phyloP scores from a whole-genome alignment of 2,113 vertebrate species.

The Erythrolamprus reginae region DNA sequence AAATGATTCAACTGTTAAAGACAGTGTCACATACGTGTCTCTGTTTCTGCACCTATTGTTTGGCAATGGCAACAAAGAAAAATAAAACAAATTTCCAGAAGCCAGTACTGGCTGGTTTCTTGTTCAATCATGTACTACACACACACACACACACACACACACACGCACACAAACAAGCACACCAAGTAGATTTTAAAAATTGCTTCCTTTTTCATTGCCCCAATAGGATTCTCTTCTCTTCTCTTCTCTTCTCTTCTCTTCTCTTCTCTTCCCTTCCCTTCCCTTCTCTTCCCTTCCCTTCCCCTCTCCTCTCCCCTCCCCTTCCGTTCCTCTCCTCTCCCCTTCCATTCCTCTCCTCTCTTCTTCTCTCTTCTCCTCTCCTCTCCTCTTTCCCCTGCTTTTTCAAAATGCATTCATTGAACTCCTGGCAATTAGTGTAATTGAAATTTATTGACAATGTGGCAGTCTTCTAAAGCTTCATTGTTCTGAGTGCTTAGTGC shows the following conservation, averaged over 20 bases:
- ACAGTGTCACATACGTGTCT: slow-evolving; percentile 69
- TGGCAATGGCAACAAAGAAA: slow-evolving; percentile 74
- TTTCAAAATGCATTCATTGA: slow-evolving; percentile 82
- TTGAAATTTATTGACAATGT: slow-evolving; percentile 97
- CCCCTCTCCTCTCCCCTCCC: slow-evolving; percentile 53
- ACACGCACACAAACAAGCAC: slow-evolving; percentile 14
- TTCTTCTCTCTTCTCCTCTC: slow-evolving; percentile 62
- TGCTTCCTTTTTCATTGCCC: slow-evolving; percentile 71
- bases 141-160: too few species aligned
- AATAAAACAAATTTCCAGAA: slow-evolving; percentile 75
- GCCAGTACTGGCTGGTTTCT: slow-evolving; percentile 69
- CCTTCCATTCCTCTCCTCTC: slow-evolving; percentile 52
- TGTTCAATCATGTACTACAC: slow-evolving; percentile 68
- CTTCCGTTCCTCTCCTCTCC: slow-evolving; percentile 55
- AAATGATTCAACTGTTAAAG: slow-evolving; percentile 66
- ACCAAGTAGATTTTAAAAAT: slow-evolving; percentile 63
- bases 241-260: slow-evolving; percentile 51
- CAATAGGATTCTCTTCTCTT: slow-evolving; percentile 61
- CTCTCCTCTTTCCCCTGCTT: slow-evolving; percentile 60
- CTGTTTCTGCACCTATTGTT: slow-evolving; percentile 67
- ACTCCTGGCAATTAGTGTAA: slow-evolving; percentile 95
- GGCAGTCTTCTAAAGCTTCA: slow-evolving; percentile 78
- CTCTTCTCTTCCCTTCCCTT: slow-evolving; percentile 58
- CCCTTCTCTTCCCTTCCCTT: slow-evolving; percentile 51
- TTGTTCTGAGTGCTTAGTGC: slow-evolving; percentile 82